These are phyloP conservation scores for Lineus longissimus DNA, from an alignment of 1,140 invertebrate species.

Conservation along the genomic window DNA sequence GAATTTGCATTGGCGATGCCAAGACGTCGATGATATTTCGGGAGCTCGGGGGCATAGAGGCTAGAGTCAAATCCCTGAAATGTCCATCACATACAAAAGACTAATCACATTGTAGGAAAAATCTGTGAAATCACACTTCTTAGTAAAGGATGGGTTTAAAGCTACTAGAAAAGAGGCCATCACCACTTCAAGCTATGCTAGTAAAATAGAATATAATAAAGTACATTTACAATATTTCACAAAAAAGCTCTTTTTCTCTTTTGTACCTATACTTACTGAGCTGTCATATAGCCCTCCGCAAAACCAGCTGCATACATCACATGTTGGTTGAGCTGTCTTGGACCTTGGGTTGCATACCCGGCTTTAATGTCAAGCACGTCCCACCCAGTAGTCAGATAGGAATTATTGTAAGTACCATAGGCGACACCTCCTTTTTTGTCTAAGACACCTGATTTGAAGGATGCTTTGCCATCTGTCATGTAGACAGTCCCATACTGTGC, in stretches of 20 bases:
- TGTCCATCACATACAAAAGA: too few species aligned
- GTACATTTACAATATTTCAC: not conserved
- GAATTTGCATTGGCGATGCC: not conserved
- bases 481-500: too few species aligned
- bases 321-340: constrained; percentile 20
- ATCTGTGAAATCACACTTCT: too few species aligned
- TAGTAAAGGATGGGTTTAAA: too few species aligned
- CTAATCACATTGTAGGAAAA: too few species aligned
- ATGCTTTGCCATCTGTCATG: too few species aligned
- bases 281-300: constrained; percentile 36
- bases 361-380: constrained; percentile 37
- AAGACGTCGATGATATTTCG: too few species aligned
- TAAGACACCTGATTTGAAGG: constrained; percentile 10
- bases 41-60: too few species aligned
- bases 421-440: constrained; percentile 28
- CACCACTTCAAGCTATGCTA: not conserved
- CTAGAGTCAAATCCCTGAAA: too few species aligned
- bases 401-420: constrained; percentile 35
- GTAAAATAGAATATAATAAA: not conserved
- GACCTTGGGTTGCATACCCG: constrained; percentile 21
- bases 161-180: too few species aligned
- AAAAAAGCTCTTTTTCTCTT: not conserved
- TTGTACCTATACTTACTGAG: constrained; percentile 23
- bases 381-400: constrained; percentile 36
- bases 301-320: constrained; percentile 44